Base-by-base conservation (phyloP, 2,797 vertebrate genomes). In the Platalea minor region DNA sequence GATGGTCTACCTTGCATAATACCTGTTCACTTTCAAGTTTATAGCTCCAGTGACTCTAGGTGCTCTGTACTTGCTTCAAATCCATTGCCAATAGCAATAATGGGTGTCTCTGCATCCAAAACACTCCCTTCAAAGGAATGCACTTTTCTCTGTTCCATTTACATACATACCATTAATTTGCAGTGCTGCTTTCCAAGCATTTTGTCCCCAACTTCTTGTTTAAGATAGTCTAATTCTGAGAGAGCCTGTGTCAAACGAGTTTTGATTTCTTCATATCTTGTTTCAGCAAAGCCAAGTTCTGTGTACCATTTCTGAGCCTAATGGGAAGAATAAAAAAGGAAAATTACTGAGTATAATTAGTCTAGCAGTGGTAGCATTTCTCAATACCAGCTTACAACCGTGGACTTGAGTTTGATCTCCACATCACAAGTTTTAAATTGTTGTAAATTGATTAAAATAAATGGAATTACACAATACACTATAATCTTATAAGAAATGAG, bases 251-350 rank as follows among this genome's bases (percentile, higher is more conserved):
- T 54, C 60, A 97, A 95, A 39, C 3, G 72, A 77, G 57, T 97
- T 96, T 98, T 97, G 18, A 81, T 93, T 88, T 98, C 97, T 87
- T 97, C 96, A 5, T 92, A 92, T 39, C 86, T 96, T 57, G 88
- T 74, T 85, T 98, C 98, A 53, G 97, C 97, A 65, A 97, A 96
- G 59, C 93, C 95, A 91, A 98, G 85, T 35, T 98, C 97, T 85
- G 63, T 86, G 68, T 97, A 97, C 95, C 98, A 94, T 69, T 79
- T 98, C 85, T 97, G 93, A 72, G 88, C 97, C 98, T 98, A 93
- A 50, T 0, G 7, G 54, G 50, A 84, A 79, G 26, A 84, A 54
- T 15, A 63, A 68, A 91, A 56, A 63, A 24, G 6, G 8, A 86
- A 65, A 86, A 90, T 67, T 73, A 64, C 54, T 53, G 29, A 82